Percentiles rank a stretch among this genome's conserved stretches.
phyloP scores from a whole-genome alignment of 2,797 vertebrate species.

The Lateolabrax maculatus region DNA sequence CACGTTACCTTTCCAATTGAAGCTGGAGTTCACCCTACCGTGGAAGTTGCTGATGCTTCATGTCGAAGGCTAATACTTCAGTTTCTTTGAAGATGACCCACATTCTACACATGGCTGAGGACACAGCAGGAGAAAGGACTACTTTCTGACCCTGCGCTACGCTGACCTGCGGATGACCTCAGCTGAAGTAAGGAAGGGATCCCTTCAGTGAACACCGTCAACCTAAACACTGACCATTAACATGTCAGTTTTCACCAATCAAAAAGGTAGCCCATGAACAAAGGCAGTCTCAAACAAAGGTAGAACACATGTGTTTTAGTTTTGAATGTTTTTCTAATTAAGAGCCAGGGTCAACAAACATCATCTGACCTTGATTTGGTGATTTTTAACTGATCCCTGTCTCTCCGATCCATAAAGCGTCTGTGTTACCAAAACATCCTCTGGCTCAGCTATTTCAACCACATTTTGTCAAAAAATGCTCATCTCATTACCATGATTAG shows the following conservation, averaged over 20 bases:
- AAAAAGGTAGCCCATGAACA: conserved; percentile 16
- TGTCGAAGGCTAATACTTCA: conserved; percentile 61
- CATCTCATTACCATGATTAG: conserved; percentile 34
- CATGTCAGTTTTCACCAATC: conserved; percentile 31
- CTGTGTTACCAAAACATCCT: conserved; percentile 29
- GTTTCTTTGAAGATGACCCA: conserved; percentile 81
- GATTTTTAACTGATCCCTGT: not conserved
- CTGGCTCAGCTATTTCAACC: conserved; percentile 19
- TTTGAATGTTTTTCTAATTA: conserved; percentile 43
- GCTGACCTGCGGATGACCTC: conserved; percentile 72
- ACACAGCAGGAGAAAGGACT: conserved; percentile 76
- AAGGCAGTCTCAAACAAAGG: conserved; percentile 40
- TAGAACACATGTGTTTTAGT: conserved; percentile 6
- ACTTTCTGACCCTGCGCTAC: conserved; percentile 74
- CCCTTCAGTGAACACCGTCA: conserved; percentile 48
- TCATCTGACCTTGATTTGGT: not conserved
- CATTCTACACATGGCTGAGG: conserved; percentile 84
- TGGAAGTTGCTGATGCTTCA: conserved; percentile 59
- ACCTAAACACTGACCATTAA: conserved; percentile 59
- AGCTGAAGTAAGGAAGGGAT: conserved; percentile 49
- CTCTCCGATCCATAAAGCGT: not conserved
- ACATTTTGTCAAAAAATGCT: conserved; percentile 9
- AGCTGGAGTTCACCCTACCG: conserved; percentile 51
- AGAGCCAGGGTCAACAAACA: conserved; percentile 7
- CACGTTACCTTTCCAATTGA: conserved; percentile 34